phyloP scores from a whole-genome alignment of 1,140 invertebrate species.

The Macrostomum lignano region DNA sequence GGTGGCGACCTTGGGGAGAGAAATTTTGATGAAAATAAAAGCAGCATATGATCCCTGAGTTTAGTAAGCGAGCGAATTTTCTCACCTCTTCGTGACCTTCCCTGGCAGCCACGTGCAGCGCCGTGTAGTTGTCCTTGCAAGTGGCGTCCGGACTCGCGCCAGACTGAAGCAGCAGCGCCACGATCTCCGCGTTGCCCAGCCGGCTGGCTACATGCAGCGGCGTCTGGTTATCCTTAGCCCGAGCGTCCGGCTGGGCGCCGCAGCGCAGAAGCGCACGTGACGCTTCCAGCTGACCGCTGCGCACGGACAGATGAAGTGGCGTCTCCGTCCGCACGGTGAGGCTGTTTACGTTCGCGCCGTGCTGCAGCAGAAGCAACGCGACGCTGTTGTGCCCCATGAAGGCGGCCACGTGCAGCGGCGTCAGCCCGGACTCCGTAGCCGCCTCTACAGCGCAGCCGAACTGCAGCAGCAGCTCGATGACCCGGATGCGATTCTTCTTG shows the following conservation, averaged over 20 bases:
- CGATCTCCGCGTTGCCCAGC: slow-evolving; percentile 69
- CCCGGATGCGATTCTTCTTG: slow-evolving; percentile 14
- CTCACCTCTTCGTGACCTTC: slow-evolving; percentile 93
- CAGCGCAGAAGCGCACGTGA: slow-evolving; percentile 68
- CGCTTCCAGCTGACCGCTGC: slow-evolving; percentile 79
- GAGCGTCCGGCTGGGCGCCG: slow-evolving; percentile 67
- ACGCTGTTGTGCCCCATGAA: slow-evolving; percentile 17
- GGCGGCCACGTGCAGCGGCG: slow-evolving; percentile 9
- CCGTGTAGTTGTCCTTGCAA: slow-evolving; percentile 44
- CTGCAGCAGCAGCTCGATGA: slow-evolving; percentile 64
- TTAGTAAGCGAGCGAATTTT: too few relatives aligned
- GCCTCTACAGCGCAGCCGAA: slow-evolving; percentile 62
- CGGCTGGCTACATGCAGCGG: slow-evolving; percentile 67
- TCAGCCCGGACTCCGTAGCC: slow-evolving; percentile 35
- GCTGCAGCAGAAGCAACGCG: slow-evolving; percentile 15
- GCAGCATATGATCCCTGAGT: too few relatives aligned
- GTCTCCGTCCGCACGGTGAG: slow-evolving; percentile 89
- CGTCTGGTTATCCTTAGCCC: slow-evolving; percentile 44
- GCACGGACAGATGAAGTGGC: slow-evolving; percentile 70
- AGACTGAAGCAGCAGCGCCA: slow-evolving; percentile 42
- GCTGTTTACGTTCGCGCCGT: slow-evolving; percentile 32
- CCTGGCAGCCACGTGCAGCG: slow-evolving; percentile 76
- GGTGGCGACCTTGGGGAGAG: too few relatives aligned
- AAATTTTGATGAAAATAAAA: too few relatives aligned
- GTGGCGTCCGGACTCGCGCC: slow-evolving; percentile 1